Percentiles rank a stretch among this genome's conserved stretches.
These are phyloP conservation scores for Allygus modestus DNA, from an alignment of 2,888 invertebrate genomes.

Conservation along the genomic window DNA sequence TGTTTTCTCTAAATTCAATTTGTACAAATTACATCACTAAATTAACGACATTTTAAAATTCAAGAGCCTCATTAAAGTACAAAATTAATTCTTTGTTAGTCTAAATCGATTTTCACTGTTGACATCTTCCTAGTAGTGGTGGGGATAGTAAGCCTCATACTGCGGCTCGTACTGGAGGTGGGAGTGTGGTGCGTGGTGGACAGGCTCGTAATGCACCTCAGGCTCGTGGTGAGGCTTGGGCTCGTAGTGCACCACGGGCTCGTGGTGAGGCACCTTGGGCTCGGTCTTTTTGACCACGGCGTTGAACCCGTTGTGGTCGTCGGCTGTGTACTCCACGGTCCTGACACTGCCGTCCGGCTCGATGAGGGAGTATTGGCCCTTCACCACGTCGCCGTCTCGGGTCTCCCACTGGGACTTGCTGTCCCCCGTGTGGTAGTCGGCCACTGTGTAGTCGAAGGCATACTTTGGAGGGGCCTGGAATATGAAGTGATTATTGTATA, in stretches of 20 bases:
- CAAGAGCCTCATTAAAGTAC: too few species aligned
- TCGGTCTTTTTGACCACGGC: conserved; percentile 59
- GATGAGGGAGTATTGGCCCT: conserved; percentile 53
- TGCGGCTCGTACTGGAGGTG: background rate
- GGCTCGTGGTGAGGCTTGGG: background rate
- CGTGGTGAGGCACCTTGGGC: conserved; percentile 7
- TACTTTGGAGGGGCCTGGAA: conserved; percentile 52
- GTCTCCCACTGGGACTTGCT: conserved; percentile 60
- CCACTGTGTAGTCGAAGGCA: conserved; percentile 57
- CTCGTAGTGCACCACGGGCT: conserved; percentile 33
- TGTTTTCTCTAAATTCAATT: too few species aligned
- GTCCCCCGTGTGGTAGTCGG: conserved; percentile 58
- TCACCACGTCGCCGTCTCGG: conserved; percentile 57
- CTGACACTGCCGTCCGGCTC: conserved; percentile 56
- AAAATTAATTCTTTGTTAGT: too few species aligned
- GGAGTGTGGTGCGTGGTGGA: background rate
- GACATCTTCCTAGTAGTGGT: conserved; percentile 13
- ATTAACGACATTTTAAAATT: too few species aligned
- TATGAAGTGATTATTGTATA: too few species aligned
- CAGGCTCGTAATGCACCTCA: background rate
- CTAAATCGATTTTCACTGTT: too few species aligned
- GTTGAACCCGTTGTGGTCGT: conserved; percentile 60
- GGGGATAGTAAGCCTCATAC: conserved; percentile 1
- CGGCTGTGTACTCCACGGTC: conserved; percentile 60
- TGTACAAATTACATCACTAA: too few species aligned